These are phyloP conservation scores for Bos javanicus DNA, from an alignment of 2,113 vertebrate genomes.

Conservation along the genomic window DNA sequence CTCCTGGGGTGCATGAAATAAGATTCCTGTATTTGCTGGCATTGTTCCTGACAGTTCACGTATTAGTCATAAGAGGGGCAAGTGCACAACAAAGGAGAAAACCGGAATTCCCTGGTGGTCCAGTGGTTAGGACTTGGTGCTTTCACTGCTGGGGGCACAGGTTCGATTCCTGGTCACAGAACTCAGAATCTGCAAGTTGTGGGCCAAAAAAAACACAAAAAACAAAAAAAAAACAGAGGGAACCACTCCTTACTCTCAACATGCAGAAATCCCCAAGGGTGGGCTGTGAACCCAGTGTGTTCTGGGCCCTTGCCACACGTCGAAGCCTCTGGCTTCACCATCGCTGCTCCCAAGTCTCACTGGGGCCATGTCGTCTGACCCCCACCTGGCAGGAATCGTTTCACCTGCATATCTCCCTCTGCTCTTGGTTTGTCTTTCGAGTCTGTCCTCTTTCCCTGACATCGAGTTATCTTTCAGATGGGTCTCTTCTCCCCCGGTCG, in stretches of 20 bases:
- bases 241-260: background rate
- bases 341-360: background rate
- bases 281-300: background rate
- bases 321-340: rapidly evolving
- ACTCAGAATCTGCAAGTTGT: background rate
- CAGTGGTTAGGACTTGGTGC: background rate
- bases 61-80: background rate
- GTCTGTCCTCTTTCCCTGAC: background rate
- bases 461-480: background rate
- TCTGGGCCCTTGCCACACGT: background rate
- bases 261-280: background rate
- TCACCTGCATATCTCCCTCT: background rate
- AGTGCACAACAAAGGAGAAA: background rate
- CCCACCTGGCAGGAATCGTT: background rate
- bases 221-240: rapidly evolving
- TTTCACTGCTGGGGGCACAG: background rate
- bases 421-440: background rate
- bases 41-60: background rate
- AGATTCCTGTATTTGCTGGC: background rate
- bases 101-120: background rate
- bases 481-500: background rate
- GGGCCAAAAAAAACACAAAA: background rate
- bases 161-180: background rate
- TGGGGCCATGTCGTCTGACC: background rate
- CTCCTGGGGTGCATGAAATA: background rate